Percentiles rank a stretch among this genome's conserved stretches.
Evolutionary conservation across 2,888 invertebrate species (phyloP).

Genomic region (Hirtodrosophila cameraria): DNA sequence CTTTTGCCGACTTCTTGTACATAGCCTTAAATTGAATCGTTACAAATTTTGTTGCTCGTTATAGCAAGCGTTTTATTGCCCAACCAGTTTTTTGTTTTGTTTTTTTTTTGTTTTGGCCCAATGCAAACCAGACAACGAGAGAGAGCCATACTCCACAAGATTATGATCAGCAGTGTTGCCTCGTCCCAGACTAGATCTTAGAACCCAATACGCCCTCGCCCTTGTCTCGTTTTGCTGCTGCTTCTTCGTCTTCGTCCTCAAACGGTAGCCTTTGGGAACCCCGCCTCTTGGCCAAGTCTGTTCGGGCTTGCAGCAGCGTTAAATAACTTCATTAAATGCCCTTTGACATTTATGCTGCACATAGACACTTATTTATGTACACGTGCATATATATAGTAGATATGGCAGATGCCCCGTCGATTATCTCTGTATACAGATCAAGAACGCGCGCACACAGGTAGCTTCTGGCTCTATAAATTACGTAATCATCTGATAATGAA

Average conservation of each 20-base stretch:
- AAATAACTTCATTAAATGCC: constrained; percentile 80
- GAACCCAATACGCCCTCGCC: constrained; percentile 42
- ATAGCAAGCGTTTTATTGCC: constrained; percentile 81
- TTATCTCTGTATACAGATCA: constrained; percentile 54
- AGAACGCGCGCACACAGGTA: constrained; percentile 55
- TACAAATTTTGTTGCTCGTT: constrained; percentile 82
- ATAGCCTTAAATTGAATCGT: constrained; percentile 81
- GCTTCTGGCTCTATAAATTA: constrained; percentile 64
- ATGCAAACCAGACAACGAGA: constrained; percentile 56
- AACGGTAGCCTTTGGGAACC: constrained; percentile 57
- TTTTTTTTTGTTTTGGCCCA: no score
- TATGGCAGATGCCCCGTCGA: constrained; percentile 21
- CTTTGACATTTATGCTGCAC: constrained; percentile 72
- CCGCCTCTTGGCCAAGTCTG: constrained; percentile 32
- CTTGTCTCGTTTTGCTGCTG: background rate
- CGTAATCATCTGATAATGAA: constrained; percentile 76
- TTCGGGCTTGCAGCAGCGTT: constrained; percentile 54
- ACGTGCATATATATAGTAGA: background rate
- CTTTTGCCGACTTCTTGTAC: constrained; percentile 78
- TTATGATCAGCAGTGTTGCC: constrained; percentile 60
- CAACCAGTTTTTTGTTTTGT: no score
- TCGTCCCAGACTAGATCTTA: constrained; percentile 21
- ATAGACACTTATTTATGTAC: constrained; percentile 43
- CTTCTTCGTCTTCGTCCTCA: constrained; percentile 4
- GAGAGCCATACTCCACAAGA: constrained; percentile 46